Percentiles rank a stretch among this genome's conserved stretches.
Conservation (phyloP, 2,113 vertebrate species). For the Ramphastos sulfuratus region DNA sequence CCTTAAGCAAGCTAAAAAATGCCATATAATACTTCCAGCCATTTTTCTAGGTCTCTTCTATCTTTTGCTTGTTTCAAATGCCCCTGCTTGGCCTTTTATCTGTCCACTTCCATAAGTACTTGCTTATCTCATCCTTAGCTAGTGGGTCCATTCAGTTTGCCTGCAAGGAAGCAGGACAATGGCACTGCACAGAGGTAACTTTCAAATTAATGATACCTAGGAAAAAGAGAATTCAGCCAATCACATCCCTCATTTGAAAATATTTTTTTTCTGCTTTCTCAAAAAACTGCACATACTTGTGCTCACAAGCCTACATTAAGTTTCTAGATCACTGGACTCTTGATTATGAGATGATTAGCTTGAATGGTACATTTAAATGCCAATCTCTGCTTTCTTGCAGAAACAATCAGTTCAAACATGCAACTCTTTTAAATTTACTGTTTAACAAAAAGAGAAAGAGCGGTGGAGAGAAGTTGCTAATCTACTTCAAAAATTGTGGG, state of each 20-base stretch:
- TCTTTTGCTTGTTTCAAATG: background rate
- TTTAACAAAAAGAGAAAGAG: background rate
- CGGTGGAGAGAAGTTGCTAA: background rate
- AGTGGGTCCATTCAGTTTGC: background rate
- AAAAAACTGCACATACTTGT: background rate
- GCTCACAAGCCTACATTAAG: background rate
- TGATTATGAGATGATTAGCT: background rate
- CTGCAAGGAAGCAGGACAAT: background rate
- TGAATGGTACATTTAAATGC: background rate
- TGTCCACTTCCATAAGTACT: background rate
- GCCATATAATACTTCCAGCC: background rate
- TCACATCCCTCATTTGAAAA: background rate
- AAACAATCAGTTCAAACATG: background rate
- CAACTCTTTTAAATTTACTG: background rate
- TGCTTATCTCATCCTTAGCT: background rate
- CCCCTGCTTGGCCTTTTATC: background rate
- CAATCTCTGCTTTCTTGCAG: background rate
- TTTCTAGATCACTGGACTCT: constrained; percentile 9
- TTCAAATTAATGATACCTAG: background rate
- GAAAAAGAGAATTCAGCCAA: background rate
- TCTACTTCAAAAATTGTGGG: constrained; percentile 4
- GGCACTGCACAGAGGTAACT: background rate
- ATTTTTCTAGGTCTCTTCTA: background rate
- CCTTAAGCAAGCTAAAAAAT: background rate
- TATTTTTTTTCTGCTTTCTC: background rate